Base-by-base conservation (phyloP, 2,113 vertebrate species). In the Mormoops blainvillei region DNA sequence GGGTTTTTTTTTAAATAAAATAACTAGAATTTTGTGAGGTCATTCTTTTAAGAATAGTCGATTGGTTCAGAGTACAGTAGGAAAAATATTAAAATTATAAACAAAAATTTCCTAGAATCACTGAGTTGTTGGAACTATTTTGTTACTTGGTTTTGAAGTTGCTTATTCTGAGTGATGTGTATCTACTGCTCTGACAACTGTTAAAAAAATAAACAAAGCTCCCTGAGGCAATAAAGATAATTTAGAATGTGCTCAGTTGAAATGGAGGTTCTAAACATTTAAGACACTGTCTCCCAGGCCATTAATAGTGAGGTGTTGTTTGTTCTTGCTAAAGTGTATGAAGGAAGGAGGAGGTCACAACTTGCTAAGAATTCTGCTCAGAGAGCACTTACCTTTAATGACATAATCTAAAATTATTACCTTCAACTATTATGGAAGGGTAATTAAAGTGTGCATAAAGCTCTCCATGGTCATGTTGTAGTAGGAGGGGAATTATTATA, bases 121-220 rank as follows among this genome's bases (percentile, higher is more conserved):
- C 14, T 76, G 45, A 52, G 77, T 87, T 33, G 48, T 80, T 31
- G 38, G 48, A 90, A 85, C 10, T 38, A 1, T 91, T 83, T 93
- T 92, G 76, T 95, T 77, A 58, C 10, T 22, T 92, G 76, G 22
- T 52, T 68, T 45, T 11, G 56, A 74, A 65, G 4, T 83, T 96
- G 87, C 81, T 87, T 95, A 38, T 89, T 78, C 54, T 68, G 71
- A 87, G 16, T 97, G 91, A 68, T 9, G 0, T 94, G 41, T 77
- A 89, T 58, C 76, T 91, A 63, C 18, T 91, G 70, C 70, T 97
- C 11, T 93, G 95, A 77, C 54, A 96, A 83, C 48, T 96, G 58
- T 77, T 93, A 96, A 94, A 93, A 96, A 94, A 93, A 95, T 96
- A 97, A 96, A 96, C 0, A 28, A 68, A 67, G n/a, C 48, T 92